Conservation (phyloP, 2,797 vertebrate genomes). For the Prunella strophiata region DNA sequence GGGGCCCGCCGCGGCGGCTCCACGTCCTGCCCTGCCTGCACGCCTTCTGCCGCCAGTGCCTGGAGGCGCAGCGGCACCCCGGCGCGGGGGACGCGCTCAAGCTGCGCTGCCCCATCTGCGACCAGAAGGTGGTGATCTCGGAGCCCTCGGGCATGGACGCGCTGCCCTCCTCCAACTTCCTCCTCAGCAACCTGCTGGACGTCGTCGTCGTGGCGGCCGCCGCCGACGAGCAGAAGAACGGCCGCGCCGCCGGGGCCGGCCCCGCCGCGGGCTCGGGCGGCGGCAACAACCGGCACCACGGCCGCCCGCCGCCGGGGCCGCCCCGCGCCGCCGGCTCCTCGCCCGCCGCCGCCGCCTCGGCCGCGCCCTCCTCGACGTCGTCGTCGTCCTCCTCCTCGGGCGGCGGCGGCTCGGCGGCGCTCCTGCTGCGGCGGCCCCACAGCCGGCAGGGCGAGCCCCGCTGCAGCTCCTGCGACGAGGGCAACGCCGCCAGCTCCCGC, state of each 20-base stretch:
- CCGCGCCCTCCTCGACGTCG: constrained; percentile 6
- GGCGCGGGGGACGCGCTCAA: constrained; percentile 85
- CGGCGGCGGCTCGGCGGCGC: constrained; percentile 37
- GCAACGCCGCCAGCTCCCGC: constrained; percentile 88
- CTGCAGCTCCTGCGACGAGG: constrained; percentile 92
- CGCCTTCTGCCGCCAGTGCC: constrained; percentile 91
- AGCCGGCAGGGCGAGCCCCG: constrained; percentile 82
- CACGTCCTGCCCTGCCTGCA: constrained; percentile 92
- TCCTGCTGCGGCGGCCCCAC: constrained; percentile 74
- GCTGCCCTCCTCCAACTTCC: constrained; percentile 89
- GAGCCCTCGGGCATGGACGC: constrained; percentile 91
- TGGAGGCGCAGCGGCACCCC: constrained; percentile 85
- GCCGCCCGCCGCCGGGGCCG: constrained; percentile 68
- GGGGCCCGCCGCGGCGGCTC: constrained; percentile 82
- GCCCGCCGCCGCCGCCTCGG: constrained; percentile 53
- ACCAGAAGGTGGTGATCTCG: constrained; percentile 90
- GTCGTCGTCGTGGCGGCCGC: constrained; percentile 88
- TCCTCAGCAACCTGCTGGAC: constrained; percentile 92
- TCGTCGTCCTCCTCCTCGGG: constrained; percentile 16
- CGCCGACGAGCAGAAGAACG: constrained; percentile 85
- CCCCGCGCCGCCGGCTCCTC: constrained; percentile 46
- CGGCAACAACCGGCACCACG: constrained; percentile 64
- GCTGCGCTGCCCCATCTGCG: constrained; percentile 89
- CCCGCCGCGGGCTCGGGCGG: constrained; percentile 42
- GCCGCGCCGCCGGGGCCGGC: constrained; percentile 67